phyloP scores from a whole-genome alignment of 2,113 vertebrate genomes.

The Rallus limicola region DNA sequence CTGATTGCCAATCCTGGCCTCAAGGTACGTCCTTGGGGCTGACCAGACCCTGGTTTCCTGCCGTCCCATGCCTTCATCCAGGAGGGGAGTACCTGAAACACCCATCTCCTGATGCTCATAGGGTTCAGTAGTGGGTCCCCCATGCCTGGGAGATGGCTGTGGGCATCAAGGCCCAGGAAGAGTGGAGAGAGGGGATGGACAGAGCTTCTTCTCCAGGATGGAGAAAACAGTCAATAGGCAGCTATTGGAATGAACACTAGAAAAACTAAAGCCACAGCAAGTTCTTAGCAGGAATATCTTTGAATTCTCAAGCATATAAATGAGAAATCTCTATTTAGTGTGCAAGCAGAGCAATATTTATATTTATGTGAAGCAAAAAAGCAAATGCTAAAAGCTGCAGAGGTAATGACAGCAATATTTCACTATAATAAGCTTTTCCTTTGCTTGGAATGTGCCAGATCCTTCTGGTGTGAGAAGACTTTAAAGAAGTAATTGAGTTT shows the following conservation, averaged over 20 bases:
- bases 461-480: constrained; percentile 59
- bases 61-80: accelerated
- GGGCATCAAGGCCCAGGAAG: neutral
- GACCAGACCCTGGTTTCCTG: too few species aligned
- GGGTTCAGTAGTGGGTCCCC: neutral
- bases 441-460: constrained; percentile 40
- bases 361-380: neutral
- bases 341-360: neutral
- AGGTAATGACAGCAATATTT: neutral
- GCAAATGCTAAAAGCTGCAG: neutral
- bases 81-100: neutral
- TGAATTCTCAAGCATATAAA: neutral
- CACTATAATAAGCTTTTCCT: constrained; percentile 27
- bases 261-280: neutral
- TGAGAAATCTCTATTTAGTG: neutral
- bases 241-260: neutral
- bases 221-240: neutral
- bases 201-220: neutral
- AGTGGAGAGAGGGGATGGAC: neutral
- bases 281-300: neutral
- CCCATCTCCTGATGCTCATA: neutral
- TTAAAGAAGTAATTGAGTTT: constrained; percentile 64
- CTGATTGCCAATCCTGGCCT: constrained; percentile 97
- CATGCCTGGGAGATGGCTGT: neutral
- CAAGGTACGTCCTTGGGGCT: constrained; percentile 77